Evolutionary conservation across 2,888 invertebrate species (phyloP), one percentile per base, ranked within the genome.

Genomic region (Brachypalpus laphriformis): DNA sequence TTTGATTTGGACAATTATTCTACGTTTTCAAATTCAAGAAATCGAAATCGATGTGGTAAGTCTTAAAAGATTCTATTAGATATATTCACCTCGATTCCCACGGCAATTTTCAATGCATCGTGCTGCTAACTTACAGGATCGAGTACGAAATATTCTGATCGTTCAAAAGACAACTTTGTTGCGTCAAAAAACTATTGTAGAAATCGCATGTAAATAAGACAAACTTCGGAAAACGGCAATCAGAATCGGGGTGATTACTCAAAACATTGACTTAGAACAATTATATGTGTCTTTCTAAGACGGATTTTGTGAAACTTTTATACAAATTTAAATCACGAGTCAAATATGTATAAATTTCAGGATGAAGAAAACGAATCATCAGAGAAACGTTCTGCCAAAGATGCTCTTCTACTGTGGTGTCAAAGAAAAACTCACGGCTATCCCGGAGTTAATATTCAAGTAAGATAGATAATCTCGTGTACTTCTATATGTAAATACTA

Each of bases 1-100:
- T 89, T 94, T 99, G 66, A 98, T 99, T 88, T 99, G 99, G 99
- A 99, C 99, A 82, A 99, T 99, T 90, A 99, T 99, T 93, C 94
- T 99, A 87, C 94, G 99, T 85, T 99, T 99, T 94, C 99, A 99
- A 94, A 99, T 99, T 89, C 99, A 98, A 92, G 98, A 98, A 93
- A 98, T 98, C 89, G 98, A 98, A 93, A 98, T 98, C 89, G 98
- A 98, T 92, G 98, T 98, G 91, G 97, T 97, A 91, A 94, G 95
- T 94, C 5, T 14, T n/a, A n/a, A n/a, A n/a, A n/a, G n/a, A n/a
- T n/a, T n/a, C n/a, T n/a, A n/a, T n/a, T n/a, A n/a, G n/a, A n/a
- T n/a, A n/a, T n/a, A n/a, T n/a, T n/a, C n/a, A n/a, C n/a, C n/a
- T n/a, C n/a, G n/a, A n/a, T n/a, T n/a, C n/a, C n/a, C n/a, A n/a